Evolutionary conservation across 2,113 vertebrate species (phyloP), one percentile per base, ranked within the genome.

Genomic region (Erinaceus europaeus): DNA sequence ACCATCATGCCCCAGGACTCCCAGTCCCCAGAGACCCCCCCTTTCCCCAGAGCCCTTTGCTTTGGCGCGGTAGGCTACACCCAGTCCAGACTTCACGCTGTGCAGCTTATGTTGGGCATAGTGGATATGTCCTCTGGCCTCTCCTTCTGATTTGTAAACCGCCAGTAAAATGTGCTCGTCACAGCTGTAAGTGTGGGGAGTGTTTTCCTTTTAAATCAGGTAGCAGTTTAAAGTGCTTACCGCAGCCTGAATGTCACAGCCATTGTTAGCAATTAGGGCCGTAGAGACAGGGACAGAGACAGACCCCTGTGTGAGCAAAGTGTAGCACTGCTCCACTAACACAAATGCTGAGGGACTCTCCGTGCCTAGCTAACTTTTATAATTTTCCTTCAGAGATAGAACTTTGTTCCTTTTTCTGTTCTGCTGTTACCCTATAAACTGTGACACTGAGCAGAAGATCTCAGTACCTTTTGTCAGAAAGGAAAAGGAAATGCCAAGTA

Each of bases 401-500:
- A 17, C 73, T 46, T 15, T 84, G 18, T 9, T 67, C 76, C 68
- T 23, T 52, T 92, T 89, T 81, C 48, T 69, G 1, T 64, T 88
- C 10, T 64, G 38, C 59, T 84, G 32, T 83, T 83, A 6, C 57
- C 71, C 20, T 48, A 12, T 40, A 64, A 40, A 27, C 9, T 74
- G 40, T 75, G 46, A 64, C 5, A 27, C 57, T 34, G 11, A 86
- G 32, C 36, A 72, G 57, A 85, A 23, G 34, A 59, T 86, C 65
- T 89, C 9, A 46, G 61, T 89, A 52, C 52, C 18, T 92, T 78
- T 27, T 61, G 21, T 42, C 48, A 61, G 44, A 34, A 55, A 25
- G 18, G 23, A 86, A 61, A 73, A 91, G 36, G 84, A 81, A 84
- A 84, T 50, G 42, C 46, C 48, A 73, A 44, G 62, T 46, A 68